Evolutionary conservation across 2,113 vertebrate genomes (phyloP).

Genomic region (Oxyura jamaicensis): DNA sequence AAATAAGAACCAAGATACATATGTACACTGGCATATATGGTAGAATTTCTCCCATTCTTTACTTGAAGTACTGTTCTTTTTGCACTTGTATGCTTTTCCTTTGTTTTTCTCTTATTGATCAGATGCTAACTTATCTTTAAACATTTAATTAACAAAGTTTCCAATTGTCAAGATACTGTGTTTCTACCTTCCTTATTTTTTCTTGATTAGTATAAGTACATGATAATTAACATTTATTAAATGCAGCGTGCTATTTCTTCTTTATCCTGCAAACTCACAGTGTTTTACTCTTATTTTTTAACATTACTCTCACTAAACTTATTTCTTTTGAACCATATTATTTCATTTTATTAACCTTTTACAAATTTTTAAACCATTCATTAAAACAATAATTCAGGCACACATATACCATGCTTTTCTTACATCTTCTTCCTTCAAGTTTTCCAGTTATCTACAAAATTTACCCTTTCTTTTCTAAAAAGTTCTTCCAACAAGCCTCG

Average conservation of each 20-base stretch:
- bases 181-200: slow-evolving; percentile 7
- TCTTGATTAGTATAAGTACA: background rate
- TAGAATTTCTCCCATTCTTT: background rate
- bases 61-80: background rate
- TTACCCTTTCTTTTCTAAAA: background rate
- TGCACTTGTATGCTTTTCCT: background rate
- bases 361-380: background rate
- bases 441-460: slow-evolving; percentile 15
- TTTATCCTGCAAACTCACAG: background rate
- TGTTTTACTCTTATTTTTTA: background rate
- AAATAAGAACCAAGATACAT: background rate
- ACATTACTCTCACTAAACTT: background rate
- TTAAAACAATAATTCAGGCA: background rate
- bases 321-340: background rate
- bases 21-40: background rate
- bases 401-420: background rate
- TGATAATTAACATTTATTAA: background rate
- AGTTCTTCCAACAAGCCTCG: background rate
- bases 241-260: background rate
- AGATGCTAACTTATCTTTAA: background rate
- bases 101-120: background rate
- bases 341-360: background rate
- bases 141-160: background rate
- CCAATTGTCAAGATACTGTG: background rate
- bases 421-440: background rate